Conservation (phyloP, 2,113 vertebrate species). For the Oncorhynchus clarkii region DNA sequence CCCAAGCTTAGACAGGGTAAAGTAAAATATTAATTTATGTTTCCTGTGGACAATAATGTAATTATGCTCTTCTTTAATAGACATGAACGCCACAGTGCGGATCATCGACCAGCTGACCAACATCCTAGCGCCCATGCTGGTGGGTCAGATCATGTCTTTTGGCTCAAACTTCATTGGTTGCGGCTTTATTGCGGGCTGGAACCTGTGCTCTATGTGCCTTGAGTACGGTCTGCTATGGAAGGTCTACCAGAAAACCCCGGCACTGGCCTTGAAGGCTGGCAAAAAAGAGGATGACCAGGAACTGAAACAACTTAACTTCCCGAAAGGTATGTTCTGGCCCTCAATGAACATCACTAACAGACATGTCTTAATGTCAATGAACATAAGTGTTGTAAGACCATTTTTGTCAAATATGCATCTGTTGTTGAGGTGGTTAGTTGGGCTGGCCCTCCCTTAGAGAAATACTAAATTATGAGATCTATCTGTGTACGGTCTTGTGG, state of each 20-base stretch:
- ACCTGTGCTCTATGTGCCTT: constrained; percentile 91
- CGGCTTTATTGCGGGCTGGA: constrained; percentile 88
- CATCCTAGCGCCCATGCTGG: constrained; percentile 94
- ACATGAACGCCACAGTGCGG: constrained; percentile 96
- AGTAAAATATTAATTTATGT: too few relatives aligned
- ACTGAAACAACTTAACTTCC: constrained; percentile 82
- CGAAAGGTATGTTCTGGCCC: constrained; percentile 75
- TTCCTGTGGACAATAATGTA: neutral
- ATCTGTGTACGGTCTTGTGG: too few relatives aligned
- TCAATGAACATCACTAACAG: neutral
- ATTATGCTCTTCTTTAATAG: constrained; percentile 61
- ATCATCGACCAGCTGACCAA: constrained; percentile 98
- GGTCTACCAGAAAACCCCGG: constrained; percentile 94
- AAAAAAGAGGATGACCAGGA: constrained; percentile 84
- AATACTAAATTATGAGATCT: too few relatives aligned
- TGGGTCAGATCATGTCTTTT: constrained; percentile 96
- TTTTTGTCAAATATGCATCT: neutral
- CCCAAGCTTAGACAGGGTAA: too few relatives aligned
- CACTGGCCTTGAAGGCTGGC: constrained; percentile 82
- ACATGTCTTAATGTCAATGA: too few relatives aligned
- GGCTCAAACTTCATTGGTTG: constrained; percentile 81
- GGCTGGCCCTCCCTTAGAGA: too few relatives aligned
- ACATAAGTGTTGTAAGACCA: too few relatives aligned
- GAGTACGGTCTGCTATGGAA: constrained; percentile 94
- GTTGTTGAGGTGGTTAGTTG: too few relatives aligned